phyloP scores from a whole-genome alignment of 2,113 vertebrate species.

The Melanotaenia duboulayi region DNA sequence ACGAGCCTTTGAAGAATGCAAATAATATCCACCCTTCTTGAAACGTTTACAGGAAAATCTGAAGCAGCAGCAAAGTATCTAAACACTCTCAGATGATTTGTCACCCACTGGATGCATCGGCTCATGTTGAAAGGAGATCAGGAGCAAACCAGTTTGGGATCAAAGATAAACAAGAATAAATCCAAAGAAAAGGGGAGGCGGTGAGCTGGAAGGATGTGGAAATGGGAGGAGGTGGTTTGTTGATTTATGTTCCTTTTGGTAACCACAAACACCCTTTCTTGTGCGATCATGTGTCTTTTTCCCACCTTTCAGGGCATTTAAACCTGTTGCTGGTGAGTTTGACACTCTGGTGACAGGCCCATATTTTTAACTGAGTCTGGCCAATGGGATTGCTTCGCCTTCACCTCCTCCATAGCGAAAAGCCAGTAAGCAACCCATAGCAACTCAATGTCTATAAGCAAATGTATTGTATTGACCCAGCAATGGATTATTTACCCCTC shows the following conservation, averaged over 20 bases:
- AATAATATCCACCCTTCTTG: conserved; percentile 72
- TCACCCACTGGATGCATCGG: conserved; percentile 68
- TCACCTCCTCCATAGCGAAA: conserved; percentile 34
- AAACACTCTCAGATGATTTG: conserved; percentile 80
- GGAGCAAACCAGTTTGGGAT: conserved; percentile 72
- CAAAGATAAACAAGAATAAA: conserved; percentile 85
- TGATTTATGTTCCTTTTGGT: conserved; percentile 78
- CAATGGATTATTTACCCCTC: conserved; percentile 16
- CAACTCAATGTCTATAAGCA: conserved; percentile 60
- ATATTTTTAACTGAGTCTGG: conserved; percentile 39
- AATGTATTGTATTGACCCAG: conserved; percentile 46
- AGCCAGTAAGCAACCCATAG: conserved; percentile 51
- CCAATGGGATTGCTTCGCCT: conserved; percentile 46
- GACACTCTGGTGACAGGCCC: conserved; percentile 59
- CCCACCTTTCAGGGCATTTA: conserved; percentile 66
- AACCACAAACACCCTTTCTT: conserved; percentile 58
- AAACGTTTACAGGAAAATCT: conserved; percentile 81
- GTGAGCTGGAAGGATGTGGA: conserved; percentile 68
- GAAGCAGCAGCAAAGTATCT: conserved; percentile 71
- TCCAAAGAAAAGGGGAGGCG: conserved; percentile 56
- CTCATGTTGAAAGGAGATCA: conserved; percentile 71
- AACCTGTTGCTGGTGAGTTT: conserved; percentile 65
- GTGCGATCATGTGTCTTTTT: conserved; percentile 67
- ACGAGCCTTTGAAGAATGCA: conserved; percentile 72
- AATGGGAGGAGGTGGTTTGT: conserved; percentile 60